These are phyloP conservation scores for Drosophila tanythrix DNA, from an alignment of 2,888 invertebrate genomes.

Conservation along the genomic window DNA sequence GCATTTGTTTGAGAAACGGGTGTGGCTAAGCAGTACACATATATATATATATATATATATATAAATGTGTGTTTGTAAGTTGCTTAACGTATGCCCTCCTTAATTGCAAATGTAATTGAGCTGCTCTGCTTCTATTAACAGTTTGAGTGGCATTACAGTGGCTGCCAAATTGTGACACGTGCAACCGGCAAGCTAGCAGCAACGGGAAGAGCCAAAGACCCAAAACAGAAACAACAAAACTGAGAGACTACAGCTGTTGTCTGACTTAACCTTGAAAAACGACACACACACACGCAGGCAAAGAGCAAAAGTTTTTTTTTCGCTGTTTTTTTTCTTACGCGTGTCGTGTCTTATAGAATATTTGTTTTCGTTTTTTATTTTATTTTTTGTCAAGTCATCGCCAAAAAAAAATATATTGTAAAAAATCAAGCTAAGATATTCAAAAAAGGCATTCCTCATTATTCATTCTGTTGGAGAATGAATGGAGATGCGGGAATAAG, in stretches of 20 bases:
- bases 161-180: conserved; percentile 36
- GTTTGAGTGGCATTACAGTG: conserved; percentile 27
- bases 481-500: conserved; percentile 1
- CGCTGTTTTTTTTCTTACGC: conserved; percentile 40
- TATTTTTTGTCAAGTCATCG: conserved; percentile 43
- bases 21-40: conserved; percentile 25
- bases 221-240: conserved; percentile 42
- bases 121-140: conserved; percentile 18
- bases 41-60: not conserved
- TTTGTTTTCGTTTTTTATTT: conserved; percentile 29
- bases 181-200: conserved; percentile 34
- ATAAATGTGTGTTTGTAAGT: not conserved
- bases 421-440: conserved; percentile 35
- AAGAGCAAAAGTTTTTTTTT: conserved; percentile 19
- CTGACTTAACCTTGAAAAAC: conserved; percentile 62
- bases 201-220: conserved; percentile 14
- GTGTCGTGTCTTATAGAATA: conserved; percentile 43
- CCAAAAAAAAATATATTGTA: conserved; percentile 26
- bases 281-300: conserved; percentile 20
- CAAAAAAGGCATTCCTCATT: conserved; percentile 34
- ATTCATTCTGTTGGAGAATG: conserved; percentile 1
- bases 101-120: conserved; percentile 19
- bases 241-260: conserved; percentile 56
- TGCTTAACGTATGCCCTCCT: conserved; percentile 5
- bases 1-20: conserved; percentile 43